Evolutionary conservation across 2,888 invertebrate species (phyloP), one percentile per base, ranked within the genome.

Genomic region (Leistus spinibarbis): DNA sequence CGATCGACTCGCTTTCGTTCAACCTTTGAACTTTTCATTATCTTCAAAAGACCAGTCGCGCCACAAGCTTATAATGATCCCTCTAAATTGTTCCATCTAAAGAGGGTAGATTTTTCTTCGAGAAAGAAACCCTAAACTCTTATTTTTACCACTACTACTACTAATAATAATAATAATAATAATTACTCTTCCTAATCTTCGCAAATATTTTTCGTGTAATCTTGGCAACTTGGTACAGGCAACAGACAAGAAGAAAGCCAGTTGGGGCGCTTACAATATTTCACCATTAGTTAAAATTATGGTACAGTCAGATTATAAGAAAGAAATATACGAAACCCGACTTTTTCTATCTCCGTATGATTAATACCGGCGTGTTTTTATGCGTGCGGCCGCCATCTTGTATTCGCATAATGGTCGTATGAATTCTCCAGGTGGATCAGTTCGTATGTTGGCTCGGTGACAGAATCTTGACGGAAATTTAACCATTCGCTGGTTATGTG

Each of bases 21-120:
- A n/a, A 75, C 75, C 75, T 75, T 63, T 75, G 75, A 75, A 75
- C 75, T 75, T 75, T 75, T 63, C 69, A 75, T 75, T 75, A 75
- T 75, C 75, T 68, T 69, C 27, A 20, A 75, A 69, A 17, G 22
- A 17, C 60, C 20, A 60, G 9, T 17, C 20, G 60, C 19, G 16
- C 60, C 19, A 16, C 60, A 60, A 13, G 22, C 60, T 17, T 60
- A 22, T 60, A 60, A 60, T 60, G 22, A 60, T 60, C 20, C 40
- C 13, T 40, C 13, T 40, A 40, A 40, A 40, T 40, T 40, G 40
- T 40, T 7, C 40, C 40, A 7, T 40, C 40, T 40, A 40, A 40
- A 40, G 7, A 10, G 7, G 40, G 5, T 40, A 13, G 40, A 40
- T 40, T 40, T 40, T 40, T 40, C 5, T 40, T 7, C 5, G 3